Percentiles rank a stretch among this genome's conserved stretches.
Conservation (phyloP, 1,140 invertebrate species). For the Popillia japonica region DNA sequence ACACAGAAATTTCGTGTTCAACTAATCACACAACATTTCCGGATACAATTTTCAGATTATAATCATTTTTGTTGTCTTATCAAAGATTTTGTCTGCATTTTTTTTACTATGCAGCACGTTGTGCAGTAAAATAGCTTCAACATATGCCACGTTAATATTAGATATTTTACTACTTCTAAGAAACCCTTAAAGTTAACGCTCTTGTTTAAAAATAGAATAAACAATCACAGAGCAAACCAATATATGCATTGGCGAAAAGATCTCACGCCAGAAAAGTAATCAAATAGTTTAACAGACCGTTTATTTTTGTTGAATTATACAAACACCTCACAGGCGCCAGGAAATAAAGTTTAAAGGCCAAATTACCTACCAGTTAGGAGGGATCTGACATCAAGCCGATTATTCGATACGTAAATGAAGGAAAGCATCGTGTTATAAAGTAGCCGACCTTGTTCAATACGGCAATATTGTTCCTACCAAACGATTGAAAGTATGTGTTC, state of each 20-base stretch:
- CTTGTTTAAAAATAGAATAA: constrained; percentile 6
- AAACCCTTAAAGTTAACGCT: constrained; percentile 16
- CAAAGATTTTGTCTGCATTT: no score
- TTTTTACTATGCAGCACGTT: not conserved
- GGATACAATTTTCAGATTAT: no score
- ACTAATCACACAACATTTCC: no score
- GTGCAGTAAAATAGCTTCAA: not conserved
- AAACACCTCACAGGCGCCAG: constrained; percentile 15
- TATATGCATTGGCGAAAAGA: constrained; percentile 19
- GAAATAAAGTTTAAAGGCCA: constrained; percentile 33
- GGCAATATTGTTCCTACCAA: not conserved
- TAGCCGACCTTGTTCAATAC: constrained; percentile 15
- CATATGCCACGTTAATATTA: constrained; percentile 26
- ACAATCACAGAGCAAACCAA: constrained; percentile 22
- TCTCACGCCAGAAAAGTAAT: constrained; percentile 14
- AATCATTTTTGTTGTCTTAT: no score
- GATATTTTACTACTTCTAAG: constrained; percentile 20
- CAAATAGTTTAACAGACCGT: constrained; percentile 10
- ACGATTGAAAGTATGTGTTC: no score
- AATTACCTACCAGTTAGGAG: not conserved
- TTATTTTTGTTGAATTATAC: constrained; percentile 1
- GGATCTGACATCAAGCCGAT: not conserved
- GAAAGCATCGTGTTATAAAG: not conserved
- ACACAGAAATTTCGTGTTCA: no score
- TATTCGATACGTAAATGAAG: not conserved